Percentiles rank a stretch among this genome's conserved stretches.
These are phyloP conservation scores for Paedocypris micromegethes DNA, from an alignment of 2,797 vertebrate genomes.

Conservation along the genomic window DNA sequence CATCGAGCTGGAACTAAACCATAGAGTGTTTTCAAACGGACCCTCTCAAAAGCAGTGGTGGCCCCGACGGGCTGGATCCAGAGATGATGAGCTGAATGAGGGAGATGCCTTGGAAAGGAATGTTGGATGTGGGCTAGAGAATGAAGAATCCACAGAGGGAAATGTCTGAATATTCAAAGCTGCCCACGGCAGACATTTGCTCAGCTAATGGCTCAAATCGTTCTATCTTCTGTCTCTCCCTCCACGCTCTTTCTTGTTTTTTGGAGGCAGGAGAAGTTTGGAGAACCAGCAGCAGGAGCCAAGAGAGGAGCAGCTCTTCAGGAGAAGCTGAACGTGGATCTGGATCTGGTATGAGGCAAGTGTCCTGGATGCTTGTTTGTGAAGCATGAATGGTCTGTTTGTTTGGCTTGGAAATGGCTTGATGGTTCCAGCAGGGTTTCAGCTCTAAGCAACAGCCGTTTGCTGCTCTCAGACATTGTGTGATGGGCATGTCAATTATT, in stretches of 20 bases:
- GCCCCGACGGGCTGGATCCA: slow-evolving; percentile 5
- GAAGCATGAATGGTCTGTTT: slow-evolving; percentile 43
- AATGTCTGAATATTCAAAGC: slow-evolving; percentile 69
- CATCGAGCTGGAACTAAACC: too few relatives aligned
- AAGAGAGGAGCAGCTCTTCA: slow-evolving; percentile 33
- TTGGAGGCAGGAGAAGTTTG: slow-evolving; percentile 35
- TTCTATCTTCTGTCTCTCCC: slow-evolving; percentile 49
- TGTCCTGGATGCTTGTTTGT: slow-evolving; percentile 53
- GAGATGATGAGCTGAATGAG: slow-evolving; percentile 28
- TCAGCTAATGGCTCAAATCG: slow-evolving; percentile 54
- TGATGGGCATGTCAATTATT: slow-evolving; percentile 37
- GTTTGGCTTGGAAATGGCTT: slow-evolving; percentile 40
- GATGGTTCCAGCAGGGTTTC: slow-evolving; percentile 27
- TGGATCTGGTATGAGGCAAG: slow-evolving; percentile 77
- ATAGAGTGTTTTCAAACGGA: too few relatives aligned
- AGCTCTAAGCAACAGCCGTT: slow-evolving; percentile 27
- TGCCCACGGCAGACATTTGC: slow-evolving; percentile 61
- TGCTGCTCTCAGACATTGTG: slow-evolving; percentile 26
- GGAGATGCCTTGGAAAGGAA: slow-evolving; percentile 54
- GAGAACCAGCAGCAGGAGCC: slow-evolving; percentile 42
- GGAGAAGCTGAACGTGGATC: slow-evolving; percentile 56
- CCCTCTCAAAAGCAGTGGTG: neutral
- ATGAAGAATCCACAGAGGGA: slow-evolving; percentile 51
- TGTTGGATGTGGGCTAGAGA: slow-evolving; percentile 64
- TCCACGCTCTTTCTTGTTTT: slow-evolving; percentile 1